Percentiles rank a stretch among this genome's conserved stretches.
Evolutionary conservation across 2,797 vertebrate genomes (phyloP).

Genomic region (Epinephelus awoara): DNA sequence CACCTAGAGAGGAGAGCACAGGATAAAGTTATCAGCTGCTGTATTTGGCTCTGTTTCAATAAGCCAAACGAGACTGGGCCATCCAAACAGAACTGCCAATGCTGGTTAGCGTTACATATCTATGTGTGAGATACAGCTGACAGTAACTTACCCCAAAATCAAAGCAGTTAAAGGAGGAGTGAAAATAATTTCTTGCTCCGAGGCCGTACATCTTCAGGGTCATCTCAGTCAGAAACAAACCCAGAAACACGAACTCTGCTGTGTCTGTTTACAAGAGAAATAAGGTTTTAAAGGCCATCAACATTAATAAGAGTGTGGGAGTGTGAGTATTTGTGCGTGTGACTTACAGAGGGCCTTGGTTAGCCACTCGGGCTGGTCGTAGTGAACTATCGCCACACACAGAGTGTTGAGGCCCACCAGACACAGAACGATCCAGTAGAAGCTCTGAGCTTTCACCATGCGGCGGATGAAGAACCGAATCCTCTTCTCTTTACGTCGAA

Average conservation of each 20-base stretch:
- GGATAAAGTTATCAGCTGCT: not conserved
- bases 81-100: not conserved
- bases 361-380: constrained; percentile 94
- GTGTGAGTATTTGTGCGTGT: not conserved
- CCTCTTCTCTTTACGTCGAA: constrained; percentile 96
- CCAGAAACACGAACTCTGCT: constrained; percentile 97
- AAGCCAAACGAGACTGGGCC: not conserved
- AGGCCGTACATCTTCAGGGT: constrained; percentile 98
- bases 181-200: constrained; percentile 95
- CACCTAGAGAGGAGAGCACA: constrained; percentile 85
- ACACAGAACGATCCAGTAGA: constrained; percentile 97
- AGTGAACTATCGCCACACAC: constrained; percentile 97
- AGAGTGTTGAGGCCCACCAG: constrained; percentile 97
- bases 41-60: not conserved
- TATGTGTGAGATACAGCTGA: not conserved
- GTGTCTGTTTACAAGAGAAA: constrained; percentile 61
- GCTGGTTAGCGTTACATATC: not conserved
- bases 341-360: constrained; percentile 93
- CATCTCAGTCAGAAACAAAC: constrained; percentile 98
- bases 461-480: constrained; percentile 96
- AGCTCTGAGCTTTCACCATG: constrained; percentile 98
- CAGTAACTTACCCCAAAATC: constrained; percentile 94
- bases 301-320: not conserved
- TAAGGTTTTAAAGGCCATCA: not conserved
- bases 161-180: constrained; percentile 99